phyloP scores from a whole-genome alignment of 2,113 vertebrate species.

The Labrus mixtus region DNA sequence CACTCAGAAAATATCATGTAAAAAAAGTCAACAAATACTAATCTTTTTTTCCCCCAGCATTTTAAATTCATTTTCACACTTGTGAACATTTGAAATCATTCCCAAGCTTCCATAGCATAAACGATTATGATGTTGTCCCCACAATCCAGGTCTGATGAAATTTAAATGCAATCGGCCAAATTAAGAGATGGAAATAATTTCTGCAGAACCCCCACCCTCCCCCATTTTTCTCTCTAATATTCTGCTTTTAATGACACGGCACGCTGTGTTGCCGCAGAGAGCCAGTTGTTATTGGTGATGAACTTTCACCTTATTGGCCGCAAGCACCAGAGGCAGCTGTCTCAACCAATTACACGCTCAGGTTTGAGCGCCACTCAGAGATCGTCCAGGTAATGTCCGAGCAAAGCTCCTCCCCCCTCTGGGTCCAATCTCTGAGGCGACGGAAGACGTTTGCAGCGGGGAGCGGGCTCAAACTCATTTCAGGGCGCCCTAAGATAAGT shows the following conservation, averaged over 20 bases:
- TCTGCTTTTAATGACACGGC: constrained; percentile 73
- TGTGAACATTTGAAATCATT: constrained; percentile 26
- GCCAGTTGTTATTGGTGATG: constrained; percentile 78
- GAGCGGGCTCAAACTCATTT: constrained; percentile 74
- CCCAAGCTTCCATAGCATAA: constrained; percentile 26
- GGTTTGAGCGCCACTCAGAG: constrained; percentile 78
- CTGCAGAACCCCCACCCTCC: constrained; percentile 30
- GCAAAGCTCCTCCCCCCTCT: constrained; percentile 66
- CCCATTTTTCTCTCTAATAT: constrained; percentile 61
- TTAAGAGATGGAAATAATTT: constrained; percentile 69
- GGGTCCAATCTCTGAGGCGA: constrained; percentile 47
- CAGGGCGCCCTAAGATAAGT: constrained; percentile 69
- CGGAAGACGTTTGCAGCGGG: constrained; percentile 48
- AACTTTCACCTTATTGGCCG: constrained; percentile 83
- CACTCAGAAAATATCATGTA: background rate
- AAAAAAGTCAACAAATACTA: constrained; percentile 20
- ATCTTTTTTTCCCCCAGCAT: background rate
- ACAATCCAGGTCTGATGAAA: constrained; percentile 67
- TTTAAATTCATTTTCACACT: constrained; percentile 6
- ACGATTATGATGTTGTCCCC: constrained; percentile 39
- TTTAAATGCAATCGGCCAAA: constrained; percentile 70
- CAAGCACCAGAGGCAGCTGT: constrained; percentile 80
- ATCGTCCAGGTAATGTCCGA: constrained; percentile 80
- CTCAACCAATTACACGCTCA: constrained; percentile 83
- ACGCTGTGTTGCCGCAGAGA: constrained; percentile 60